Conservation (phyloP, 1,140 invertebrate genomes). For the Sinonovacula constricta region DNA sequence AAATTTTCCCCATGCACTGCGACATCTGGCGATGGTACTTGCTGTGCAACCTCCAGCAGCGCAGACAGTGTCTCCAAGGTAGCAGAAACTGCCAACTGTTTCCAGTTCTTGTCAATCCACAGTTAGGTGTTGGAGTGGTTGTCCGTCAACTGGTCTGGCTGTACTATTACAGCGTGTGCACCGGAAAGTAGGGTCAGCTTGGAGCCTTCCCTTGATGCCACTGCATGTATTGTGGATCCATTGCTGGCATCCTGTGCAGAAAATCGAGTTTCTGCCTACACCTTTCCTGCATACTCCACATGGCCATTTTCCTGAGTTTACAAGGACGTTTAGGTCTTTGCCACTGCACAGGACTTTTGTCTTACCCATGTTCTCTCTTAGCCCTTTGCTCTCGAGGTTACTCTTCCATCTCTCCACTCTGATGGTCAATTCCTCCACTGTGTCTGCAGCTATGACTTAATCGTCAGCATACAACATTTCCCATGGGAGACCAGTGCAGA, state of each 20-base stretch:
- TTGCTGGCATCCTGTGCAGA: slow-evolving; percentile 2
- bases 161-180: no score
- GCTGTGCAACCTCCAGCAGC: slow-evolving; percentile 11
- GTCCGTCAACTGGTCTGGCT: slow-evolving; percentile 1
- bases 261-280: slow-evolving; percentile 4
- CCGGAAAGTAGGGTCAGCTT: no score
- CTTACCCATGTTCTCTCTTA: slow-evolving; percentile 13
- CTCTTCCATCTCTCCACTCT: no score
- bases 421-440: not conserved
- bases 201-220: slow-evolving; percentile 6
- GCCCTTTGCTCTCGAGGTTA: slow-evolving; percentile 20
- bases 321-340: not conserved
- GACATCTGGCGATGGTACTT: no score
- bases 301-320: not conserved
- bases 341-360: slow-evolving; percentile 13
- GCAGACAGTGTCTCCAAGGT: slow-evolving; percentile 6
- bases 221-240: slow-evolving; percentile 10
- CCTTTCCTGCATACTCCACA: slow-evolving; percentile 21
- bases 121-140: not conserved
- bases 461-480: slow-evolving; percentile 23
- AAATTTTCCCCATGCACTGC: no score
- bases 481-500: slow-evolving; percentile 8
- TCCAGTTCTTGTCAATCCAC: not conserved
- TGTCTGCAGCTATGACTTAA: slow-evolving; percentile 5
- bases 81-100: slow-evolving; percentile 8